These are phyloP conservation scores for Telmatochromis brachygnathus DNA, from an alignment of 2,113 vertebrate genomes.

Conservation along the genomic window DNA sequence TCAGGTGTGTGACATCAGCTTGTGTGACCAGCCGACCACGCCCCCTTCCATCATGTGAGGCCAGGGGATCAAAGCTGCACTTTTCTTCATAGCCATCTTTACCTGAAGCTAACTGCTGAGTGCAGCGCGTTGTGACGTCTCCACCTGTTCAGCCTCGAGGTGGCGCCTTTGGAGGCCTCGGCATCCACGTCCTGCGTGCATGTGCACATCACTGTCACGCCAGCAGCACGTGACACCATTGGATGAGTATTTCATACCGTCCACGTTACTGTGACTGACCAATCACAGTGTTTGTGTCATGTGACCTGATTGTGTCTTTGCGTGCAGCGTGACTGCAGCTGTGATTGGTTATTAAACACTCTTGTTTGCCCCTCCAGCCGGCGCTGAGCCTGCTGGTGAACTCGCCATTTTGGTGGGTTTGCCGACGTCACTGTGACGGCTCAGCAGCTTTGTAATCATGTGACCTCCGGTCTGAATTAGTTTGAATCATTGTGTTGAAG, in stretches of 20 bases:
- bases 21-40: not conserved
- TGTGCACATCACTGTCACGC: not conserved
- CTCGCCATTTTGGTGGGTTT: rapidly evolving
- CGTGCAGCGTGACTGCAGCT: rapidly evolving
- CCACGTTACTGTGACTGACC: not conserved
- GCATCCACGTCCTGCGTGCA: not conserved
- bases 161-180: not conserved
- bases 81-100: not conserved
- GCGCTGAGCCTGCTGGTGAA: not conserved
- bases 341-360: not conserved
- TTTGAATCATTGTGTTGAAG: not conserved
- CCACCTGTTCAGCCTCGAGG: not conserved
- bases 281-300: not conserved
- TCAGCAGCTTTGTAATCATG: not conserved
- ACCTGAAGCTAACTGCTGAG: not conserved
- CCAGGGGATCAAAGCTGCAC: not conserved
- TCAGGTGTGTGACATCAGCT: not conserved
- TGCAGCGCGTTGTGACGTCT: rapidly evolving
- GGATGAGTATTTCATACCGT: not conserved
- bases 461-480: not conserved
- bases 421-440: not conserved
- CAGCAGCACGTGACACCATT: not conserved
- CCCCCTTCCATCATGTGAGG: not conserved
- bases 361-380: not conserved
- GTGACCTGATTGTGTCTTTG: not conserved